phyloP scores from a whole-genome alignment of 1,140 invertebrate genomes.

The Drosophila punjabiensis region DNA sequence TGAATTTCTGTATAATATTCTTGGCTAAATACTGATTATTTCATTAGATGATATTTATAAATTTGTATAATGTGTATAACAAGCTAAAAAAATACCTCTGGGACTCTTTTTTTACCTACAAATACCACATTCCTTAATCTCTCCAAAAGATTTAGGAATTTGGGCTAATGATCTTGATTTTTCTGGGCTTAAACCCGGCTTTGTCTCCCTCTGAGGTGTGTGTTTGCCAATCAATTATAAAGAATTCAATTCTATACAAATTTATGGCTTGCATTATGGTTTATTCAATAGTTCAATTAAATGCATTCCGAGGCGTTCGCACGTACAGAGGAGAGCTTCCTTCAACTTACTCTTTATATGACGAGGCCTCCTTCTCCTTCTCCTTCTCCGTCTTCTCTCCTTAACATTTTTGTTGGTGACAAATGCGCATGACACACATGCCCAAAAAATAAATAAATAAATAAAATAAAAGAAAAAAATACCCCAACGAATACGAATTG shows the following conservation, averaged over 20 bases:
- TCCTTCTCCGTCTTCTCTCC: slow-evolving; percentile 4
- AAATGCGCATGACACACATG: slow-evolving; percentile 71
- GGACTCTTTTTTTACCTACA: background rate
- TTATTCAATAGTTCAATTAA: slow-evolving; percentile 70
- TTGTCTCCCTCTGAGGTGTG: slow-evolving; percentile 22
- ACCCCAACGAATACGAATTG: slow-evolving; percentile 52
- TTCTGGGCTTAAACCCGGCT: slow-evolving; percentile 15
- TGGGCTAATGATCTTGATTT: slow-evolving; percentile 1
- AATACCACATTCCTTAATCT: background rate
- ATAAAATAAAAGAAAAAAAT: slow-evolving; percentile 10
- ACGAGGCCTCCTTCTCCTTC: slow-evolving; percentile 17
- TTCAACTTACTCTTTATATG: slow-evolving; percentile 48
- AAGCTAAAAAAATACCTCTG: background rate
- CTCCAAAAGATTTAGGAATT: background rate
- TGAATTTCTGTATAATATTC: background rate
- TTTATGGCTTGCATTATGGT: slow-evolving; percentile 46
- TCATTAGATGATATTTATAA: background rate
- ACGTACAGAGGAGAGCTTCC: slow-evolving; percentile 58
- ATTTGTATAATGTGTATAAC: background rate
- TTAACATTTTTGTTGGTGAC: slow-evolving; percentile 43
- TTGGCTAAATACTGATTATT: background rate
- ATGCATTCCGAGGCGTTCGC: slow-evolving; percentile 75
- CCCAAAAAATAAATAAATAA: slow-evolving; percentile 53
- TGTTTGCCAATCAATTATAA: slow-evolving; percentile 34
- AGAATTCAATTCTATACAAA: slow-evolving; percentile 41